These are phyloP conservation scores for Pseudomugil gertrudae DNA, from an alignment of 2,797 vertebrate genomes.

Conservation along the genomic window DNA sequence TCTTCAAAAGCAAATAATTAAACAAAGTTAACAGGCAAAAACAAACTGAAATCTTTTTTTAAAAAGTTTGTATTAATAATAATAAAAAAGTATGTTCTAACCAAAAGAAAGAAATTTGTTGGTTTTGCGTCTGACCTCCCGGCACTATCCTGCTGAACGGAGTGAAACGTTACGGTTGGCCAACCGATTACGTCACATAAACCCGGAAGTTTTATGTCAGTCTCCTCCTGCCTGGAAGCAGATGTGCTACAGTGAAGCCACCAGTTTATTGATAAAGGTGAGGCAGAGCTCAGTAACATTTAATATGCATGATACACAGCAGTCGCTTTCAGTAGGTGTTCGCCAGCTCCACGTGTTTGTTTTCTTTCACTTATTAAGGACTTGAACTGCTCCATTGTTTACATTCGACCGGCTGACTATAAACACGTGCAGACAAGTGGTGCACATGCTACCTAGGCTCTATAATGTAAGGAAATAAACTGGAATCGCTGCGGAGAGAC, in stretches of 20 bases:
- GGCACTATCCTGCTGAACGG: not conserved
- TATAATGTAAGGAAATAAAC: not conserved
- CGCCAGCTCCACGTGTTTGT: not conserved
- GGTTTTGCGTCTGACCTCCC: not conserved
- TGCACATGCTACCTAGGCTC: constrained; percentile 37
- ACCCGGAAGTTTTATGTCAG: constrained; percentile 73
- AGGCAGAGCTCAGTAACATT: constrained; percentile 33
- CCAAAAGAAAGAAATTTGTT: too few relatives aligned
- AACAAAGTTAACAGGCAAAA: not conserved
- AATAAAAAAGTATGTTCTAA: not conserved
- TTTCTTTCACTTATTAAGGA: not conserved
- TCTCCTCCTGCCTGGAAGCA: constrained; percentile 32
- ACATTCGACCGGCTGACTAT: constrained; percentile 61
- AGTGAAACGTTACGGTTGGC: constrained; percentile 63
- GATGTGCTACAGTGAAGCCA: constrained; percentile 18
- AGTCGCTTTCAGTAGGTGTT: accelerated
- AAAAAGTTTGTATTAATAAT: not conserved
- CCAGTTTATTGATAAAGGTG: constrained; percentile 63
- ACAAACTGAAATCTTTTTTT: not conserved
- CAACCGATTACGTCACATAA: constrained; percentile 54
- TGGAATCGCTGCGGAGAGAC: not conserved
- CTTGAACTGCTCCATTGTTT: constrained; percentile 62
- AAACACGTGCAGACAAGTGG: constrained; percentile 70
- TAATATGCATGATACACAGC: not conserved
- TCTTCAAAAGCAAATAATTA: constrained; percentile 4